Base-by-base conservation (phyloP, 2,888 invertebrate species). In the Erannis defoliaria region DNA sequence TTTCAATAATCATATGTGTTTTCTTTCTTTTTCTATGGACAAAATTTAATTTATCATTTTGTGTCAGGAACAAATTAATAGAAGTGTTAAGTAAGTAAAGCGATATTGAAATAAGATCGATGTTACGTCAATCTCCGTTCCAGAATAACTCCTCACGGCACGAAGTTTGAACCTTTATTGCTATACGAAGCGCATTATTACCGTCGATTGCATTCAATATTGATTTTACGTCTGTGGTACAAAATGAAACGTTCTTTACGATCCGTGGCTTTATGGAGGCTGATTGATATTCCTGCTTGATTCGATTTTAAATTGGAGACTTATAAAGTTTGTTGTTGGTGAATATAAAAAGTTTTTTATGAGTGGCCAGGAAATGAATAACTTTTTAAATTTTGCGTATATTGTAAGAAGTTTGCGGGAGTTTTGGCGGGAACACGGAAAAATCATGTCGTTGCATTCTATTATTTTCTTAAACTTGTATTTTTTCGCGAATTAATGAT, bases 121-220 rank as follows among this genome's bases (percentile, higher is more conserved):
- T 18, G 10, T 40, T 1, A 14, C 33, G 23, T 45, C 33, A 33
- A 4, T 18, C 45, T 6, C 14, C 29, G 2, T 10, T 37, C 51
- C 78, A 81, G 81, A 86, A 86, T 88, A 86, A 12, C 70, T 16
- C 67, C 60, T 37, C 40, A 53, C 56, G 16, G 42, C 29, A 69
- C 62, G 50, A 62, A 79, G 74, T 85, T 84, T 80, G 80, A 78
- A 82, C 76, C 80, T 84, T 86, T 86, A 85, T 80, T 75, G 71
- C 62, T 75, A 26, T 26, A 64, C 71, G 70, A 65, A 60, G 64
- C 60, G 74, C 77, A 72, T 84, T 75, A 86, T 85, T 84, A 81
- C 71, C 33, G 71, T 60, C 74, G 76, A 84, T 85, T 86, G 85
- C 82, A 78, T 74, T 79, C 80, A 78, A 84, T 88, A 88, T 89